A percentile compares a stretch with the other conserved stretches of the same genome.
phyloP scores from a whole-genome alignment of 2,888 invertebrate genomes.

The Andrena fulva region DNA sequence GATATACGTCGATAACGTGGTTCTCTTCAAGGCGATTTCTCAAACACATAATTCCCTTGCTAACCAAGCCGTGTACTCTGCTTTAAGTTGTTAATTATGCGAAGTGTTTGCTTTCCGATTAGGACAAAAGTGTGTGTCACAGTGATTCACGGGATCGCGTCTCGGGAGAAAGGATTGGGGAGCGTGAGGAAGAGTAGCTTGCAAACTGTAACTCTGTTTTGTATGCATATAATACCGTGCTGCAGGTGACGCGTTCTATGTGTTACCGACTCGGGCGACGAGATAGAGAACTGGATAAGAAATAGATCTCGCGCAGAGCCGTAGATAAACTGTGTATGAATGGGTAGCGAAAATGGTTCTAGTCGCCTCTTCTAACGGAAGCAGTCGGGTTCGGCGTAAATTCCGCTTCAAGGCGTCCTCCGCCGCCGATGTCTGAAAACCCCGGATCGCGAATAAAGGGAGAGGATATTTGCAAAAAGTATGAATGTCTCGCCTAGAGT shows the following conservation, averaged over 20 bases:
- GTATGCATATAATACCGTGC: neutral
- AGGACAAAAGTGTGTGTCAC: neutral
- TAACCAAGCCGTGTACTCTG: no score
- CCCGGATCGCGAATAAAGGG: constrained; percentile 23
- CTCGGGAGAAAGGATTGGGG: neutral
- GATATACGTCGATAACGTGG: neutral
- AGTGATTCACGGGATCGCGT: constrained; percentile 23
- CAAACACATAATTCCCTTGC: neutral
- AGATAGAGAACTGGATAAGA: constrained; percentile 9
- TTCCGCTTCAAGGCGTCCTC: constrained; percentile 22
- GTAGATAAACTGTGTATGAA: constrained; percentile 13
- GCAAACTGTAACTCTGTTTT: neutral
- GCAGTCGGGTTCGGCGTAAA: constrained; percentile 21
- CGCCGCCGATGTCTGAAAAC: constrained; percentile 1
- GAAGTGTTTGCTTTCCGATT: no score
- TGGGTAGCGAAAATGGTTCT: constrained; percentile 12
- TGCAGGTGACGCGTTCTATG: neutral
- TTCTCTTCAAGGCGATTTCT: neutral
- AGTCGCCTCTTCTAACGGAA: constrained; percentile 19
- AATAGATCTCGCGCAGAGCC: neutral
- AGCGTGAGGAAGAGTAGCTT: neutral
- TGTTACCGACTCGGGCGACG: neutral
- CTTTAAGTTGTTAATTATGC: no score
- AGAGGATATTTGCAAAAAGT: constrained; percentile 68
- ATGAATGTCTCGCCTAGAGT: constrained; percentile 71